Percentiles rank a stretch among this genome's conserved stretches.
Evolutionary conservation across 2,113 vertebrate species (phyloP).

Genomic region (Elgaria multicarinata): DNA sequence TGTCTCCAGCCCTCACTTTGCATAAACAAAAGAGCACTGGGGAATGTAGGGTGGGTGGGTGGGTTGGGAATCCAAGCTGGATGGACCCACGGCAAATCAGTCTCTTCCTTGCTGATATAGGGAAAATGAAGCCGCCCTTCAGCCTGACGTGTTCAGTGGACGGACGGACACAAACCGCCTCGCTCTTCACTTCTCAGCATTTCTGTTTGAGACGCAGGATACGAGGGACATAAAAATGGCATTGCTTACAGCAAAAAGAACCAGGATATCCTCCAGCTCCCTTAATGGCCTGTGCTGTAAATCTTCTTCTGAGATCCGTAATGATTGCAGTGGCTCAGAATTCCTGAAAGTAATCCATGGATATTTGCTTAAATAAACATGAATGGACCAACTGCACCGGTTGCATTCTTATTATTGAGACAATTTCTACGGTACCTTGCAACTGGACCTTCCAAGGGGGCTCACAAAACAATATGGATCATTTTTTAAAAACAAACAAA

Average conservation of each 20-base stretch:
- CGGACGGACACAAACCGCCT: slow-evolving; percentile 58
- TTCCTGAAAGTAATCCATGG: not conserved
- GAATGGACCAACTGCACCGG: not conserved
- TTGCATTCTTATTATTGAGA: not conserved
- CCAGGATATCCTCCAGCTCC: slow-evolving; percentile 65
- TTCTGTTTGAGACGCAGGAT: slow-evolving; percentile 54
- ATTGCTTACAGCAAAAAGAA: slow-evolving; percentile 53
- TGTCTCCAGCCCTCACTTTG: slow-evolving; percentile 59
- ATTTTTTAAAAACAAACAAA: too few species aligned
- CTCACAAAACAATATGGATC: not conserved
- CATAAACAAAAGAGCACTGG: slow-evolving; percentile 73
- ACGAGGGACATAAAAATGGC: slow-evolving; percentile 64
- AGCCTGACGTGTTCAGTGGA: slow-evolving; percentile 64
- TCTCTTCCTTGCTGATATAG: slow-evolving; percentile 74
- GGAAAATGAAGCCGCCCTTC: slow-evolving; percentile 67
- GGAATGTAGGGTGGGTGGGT: slow-evolving; percentile 28
- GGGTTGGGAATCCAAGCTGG: slow-evolving; percentile 58
- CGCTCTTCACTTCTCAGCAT: slow-evolving; percentile 63
- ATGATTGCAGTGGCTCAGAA: not conserved
- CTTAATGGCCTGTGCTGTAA: slow-evolving; percentile 28
- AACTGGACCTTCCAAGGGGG: not conserved
- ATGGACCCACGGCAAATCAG: slow-evolving; percentile 76
- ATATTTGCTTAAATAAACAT: not conserved
- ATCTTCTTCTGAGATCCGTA: slow-evolving; percentile 38
- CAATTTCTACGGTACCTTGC: not conserved